phyloP scores from a whole-genome alignment of 2,888 invertebrate genomes.

The Stenurella melanura region DNA sequence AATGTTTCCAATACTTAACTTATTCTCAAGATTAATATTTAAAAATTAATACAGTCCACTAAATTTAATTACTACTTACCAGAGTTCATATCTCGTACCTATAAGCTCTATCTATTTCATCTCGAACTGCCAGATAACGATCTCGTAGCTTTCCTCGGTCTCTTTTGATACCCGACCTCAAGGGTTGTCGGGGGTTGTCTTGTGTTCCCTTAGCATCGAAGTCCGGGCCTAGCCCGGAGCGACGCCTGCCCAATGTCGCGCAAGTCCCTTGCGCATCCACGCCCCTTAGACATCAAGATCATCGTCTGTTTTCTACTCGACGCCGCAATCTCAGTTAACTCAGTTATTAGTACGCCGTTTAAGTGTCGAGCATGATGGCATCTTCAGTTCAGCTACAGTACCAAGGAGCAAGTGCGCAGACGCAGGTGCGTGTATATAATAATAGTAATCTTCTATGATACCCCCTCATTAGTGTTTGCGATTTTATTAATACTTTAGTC shows the following conservation, averaged over 20 bases:
- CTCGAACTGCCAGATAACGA: slow-evolving; percentile 39
- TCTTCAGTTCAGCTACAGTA: slow-evolving; percentile 69
- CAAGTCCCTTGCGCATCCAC: slow-evolving; percentile 69
- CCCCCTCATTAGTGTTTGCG: slow-evolving; percentile 64
- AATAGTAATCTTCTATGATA: slow-evolving; percentile 69
- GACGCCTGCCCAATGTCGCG: slow-evolving; percentile 55
- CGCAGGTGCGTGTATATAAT: slow-evolving; percentile 72
- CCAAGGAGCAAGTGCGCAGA: slow-evolving; percentile 69
- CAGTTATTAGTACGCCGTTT: slow-evolving; percentile 73
- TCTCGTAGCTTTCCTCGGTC: slow-evolving; percentile 40
- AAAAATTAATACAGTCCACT: neutral
- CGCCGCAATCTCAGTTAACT: slow-evolving; percentile 69
- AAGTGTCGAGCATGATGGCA: slow-evolving; percentile 70
- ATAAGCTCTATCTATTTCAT: neutral
- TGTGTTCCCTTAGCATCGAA: slow-evolving; percentile 41
- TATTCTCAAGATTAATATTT: neutral
- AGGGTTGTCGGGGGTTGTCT: slow-evolving; percentile 49
- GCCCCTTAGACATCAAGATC: slow-evolving; percentile 69
- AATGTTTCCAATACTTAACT: neutral
- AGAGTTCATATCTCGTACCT: neutral
- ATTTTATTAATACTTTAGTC: slow-evolving; percentile 64
- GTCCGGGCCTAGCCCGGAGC: slow-evolving; percentile 53
- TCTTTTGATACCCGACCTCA: slow-evolving; percentile 43
- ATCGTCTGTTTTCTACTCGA: slow-evolving; percentile 67
- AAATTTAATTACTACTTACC: slow-evolving; percentile 3